Evolutionary conservation across 2,113 vertebrate genomes (phyloP).

Genomic region (Petromus typicus): DNA sequence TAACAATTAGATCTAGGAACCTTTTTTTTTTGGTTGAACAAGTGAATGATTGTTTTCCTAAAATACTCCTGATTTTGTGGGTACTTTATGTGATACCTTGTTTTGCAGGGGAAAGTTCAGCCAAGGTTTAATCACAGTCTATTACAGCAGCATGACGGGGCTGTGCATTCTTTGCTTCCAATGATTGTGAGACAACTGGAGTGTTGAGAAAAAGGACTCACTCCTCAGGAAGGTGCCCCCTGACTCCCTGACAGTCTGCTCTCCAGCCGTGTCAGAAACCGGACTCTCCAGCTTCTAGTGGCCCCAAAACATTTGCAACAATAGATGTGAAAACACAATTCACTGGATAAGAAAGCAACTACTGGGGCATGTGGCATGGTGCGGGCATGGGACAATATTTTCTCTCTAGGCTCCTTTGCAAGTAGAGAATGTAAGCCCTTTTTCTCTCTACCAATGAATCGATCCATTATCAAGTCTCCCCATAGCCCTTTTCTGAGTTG

Average conservation of each 20-base stretch:
- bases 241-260: background rate
- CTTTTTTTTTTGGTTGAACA: constrained; percentile 53
- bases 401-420: constrained; percentile 31
- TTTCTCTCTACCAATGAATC: constrained; percentile 39
- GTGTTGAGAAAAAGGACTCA: constrained; percentile 27
- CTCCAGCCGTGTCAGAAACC: background rate
- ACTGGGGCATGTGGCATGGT: background rate
- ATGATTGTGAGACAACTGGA: background rate
- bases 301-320: constrained; percentile 45
- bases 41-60: constrained; percentile 62
- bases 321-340: constrained; percentile 58
- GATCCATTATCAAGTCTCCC: constrained; percentile 48
- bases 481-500: background rate
- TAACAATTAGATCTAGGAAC: constrained; percentile 78
- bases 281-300: constrained; percentile 40
- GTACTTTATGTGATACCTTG: constrained; percentile 64
- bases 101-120: constrained; percentile 72
- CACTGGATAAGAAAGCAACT: constrained; percentile 24
- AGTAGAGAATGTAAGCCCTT: background rate
- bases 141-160: background rate
- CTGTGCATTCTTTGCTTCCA: constrained; percentile 45
- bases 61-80: constrained; percentile 46
- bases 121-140: constrained; percentile 65
- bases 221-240: constrained; percentile 23
- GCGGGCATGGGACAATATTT: background rate